These are phyloP conservation scores for Pogonocherus hispidulus DNA, from an alignment of 2,888 invertebrate species.

Conservation along the genomic window DNA sequence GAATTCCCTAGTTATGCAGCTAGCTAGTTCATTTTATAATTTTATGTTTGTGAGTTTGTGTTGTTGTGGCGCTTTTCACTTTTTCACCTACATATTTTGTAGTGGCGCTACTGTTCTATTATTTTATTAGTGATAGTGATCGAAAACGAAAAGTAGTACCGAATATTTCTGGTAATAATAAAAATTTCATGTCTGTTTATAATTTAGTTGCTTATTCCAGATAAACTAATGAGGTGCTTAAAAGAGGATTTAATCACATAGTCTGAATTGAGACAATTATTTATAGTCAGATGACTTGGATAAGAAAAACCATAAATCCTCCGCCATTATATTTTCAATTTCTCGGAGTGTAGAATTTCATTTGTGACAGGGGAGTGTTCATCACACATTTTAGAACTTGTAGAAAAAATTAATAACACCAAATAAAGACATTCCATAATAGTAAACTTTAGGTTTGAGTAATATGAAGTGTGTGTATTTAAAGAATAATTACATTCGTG, in stretches of 20 bases:
- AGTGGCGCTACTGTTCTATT: slow-evolving; percentile 48
- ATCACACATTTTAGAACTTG: slow-evolving; percentile 29
- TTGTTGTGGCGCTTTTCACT: too few species aligned
- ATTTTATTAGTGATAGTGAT: too few species aligned
- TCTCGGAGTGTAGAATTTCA: slow-evolving; percentile 51
- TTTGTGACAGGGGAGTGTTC: slow-evolving; percentile 60
- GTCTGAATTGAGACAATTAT: slow-evolving; percentile 23
- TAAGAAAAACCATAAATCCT: slow-evolving; percentile 46
- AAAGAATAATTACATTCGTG: slow-evolving; percentile 16
- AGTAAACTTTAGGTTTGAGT: slow-evolving; percentile 32
- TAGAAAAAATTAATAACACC: slow-evolving; percentile 44
- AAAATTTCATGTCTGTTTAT: not conserved
- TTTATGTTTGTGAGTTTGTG: too few species aligned
- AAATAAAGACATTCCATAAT: slow-evolving; percentile 44
- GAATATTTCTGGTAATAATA: not conserved
- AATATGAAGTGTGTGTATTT: slow-evolving; percentile 45
- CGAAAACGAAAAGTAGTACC: slow-evolving; percentile 39
- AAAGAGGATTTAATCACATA: too few species aligned
- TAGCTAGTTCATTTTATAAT: too few species aligned
- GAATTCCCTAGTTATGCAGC: too few species aligned
- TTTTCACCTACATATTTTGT: not conserved
- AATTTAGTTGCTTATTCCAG: not conserved
- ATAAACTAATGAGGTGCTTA: not conserved
- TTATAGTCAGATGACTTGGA: slow-evolving; percentile 37
- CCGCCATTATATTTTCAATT: slow-evolving; percentile 49